Evolutionary conservation across 2,888 invertebrate genomes (phyloP).

Genomic region (Rhaphigaster nebulosa): DNA sequence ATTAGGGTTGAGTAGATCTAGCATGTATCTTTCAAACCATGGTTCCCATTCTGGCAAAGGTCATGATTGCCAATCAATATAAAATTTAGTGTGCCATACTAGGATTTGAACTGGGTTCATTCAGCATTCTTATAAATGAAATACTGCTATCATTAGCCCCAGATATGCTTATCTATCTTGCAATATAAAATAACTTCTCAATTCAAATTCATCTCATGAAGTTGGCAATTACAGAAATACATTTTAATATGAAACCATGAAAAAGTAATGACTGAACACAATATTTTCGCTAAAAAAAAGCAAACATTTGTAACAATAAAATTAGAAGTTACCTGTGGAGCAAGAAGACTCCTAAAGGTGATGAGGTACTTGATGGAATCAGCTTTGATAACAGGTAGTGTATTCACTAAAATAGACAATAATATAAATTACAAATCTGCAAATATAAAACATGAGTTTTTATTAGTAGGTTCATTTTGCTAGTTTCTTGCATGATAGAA

Average conservation of each 20-base stretch:
- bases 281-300: background rate
- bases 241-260: background rate
- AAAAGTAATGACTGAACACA: background rate
- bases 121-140: background rate
- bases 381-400: conserved; percentile 92
- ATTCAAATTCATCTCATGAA: too few species aligned
- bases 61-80: too few species aligned
- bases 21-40: too few species aligned
- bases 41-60: too few species aligned
- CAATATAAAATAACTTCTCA: too few species aligned
- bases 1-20: too few species aligned
- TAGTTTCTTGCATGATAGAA: background rate
- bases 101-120: too few species aligned
- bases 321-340: conserved; percentile 73
- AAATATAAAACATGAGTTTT: background rate
- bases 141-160: background rate
- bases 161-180: too few species aligned
- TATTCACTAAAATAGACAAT: conserved; percentile 78
- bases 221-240: too few species aligned
- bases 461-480: background rate
- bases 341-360: conserved; percentile 93
- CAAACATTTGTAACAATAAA: background rate
- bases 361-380: conserved; percentile 97
- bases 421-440: conserved; percentile 43
- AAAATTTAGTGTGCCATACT: too few species aligned